These are phyloP conservation scores for Scaptomyza pallida DNA, from an alignment of 1,140 invertebrate genomes.

Conservation along the genomic window DNA sequence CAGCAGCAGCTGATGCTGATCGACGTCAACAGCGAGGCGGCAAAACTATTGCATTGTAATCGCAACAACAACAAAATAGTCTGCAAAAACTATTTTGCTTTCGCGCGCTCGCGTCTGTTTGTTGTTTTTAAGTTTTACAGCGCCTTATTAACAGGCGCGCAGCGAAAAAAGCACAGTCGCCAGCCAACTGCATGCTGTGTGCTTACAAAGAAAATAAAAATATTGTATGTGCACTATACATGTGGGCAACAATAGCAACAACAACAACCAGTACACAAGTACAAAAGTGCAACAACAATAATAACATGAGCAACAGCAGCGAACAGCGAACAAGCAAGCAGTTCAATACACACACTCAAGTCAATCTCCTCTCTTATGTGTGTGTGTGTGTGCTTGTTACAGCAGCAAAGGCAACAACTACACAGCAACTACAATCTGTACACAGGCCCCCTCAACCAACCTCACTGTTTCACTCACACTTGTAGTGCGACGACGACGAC, in stretches of 20 bases:
- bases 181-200: slow-evolving; percentile 61
- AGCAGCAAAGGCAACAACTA: slow-evolving; percentile 30
- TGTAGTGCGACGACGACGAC: slow-evolving; percentile 26
- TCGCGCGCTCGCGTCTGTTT: slow-evolving; percentile 66
- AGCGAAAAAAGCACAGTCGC: slow-evolving; percentile 52
- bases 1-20: slow-evolving; percentile 31
- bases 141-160: slow-evolving; percentile 79
- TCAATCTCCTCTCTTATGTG: slow-evolving; percentile 28
- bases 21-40: slow-evolving; percentile 21
- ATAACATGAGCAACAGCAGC: slow-evolving; percentile 41
- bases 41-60: slow-evolving; percentile 52
- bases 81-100: slow-evolving; percentile 58
- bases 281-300: slow-evolving; percentile 38
- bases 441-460: background rate
- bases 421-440: background rate
- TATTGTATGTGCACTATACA: slow-evolving; percentile 48
- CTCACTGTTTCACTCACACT: slow-evolving; percentile 52
- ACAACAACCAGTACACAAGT: slow-evolving; percentile 15
- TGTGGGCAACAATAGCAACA: slow-evolving; percentile 32
- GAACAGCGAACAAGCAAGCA: slow-evolving; percentile 59
- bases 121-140: slow-evolving; percentile 82
- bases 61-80: slow-evolving; percentile 24
- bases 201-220: slow-evolving; percentile 70
- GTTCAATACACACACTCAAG: slow-evolving; percentile 59
- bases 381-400: slow-evolving; percentile 58